Conservation (phyloP, 1,140 invertebrate genomes). For the Lucilia cuprina region DNA sequence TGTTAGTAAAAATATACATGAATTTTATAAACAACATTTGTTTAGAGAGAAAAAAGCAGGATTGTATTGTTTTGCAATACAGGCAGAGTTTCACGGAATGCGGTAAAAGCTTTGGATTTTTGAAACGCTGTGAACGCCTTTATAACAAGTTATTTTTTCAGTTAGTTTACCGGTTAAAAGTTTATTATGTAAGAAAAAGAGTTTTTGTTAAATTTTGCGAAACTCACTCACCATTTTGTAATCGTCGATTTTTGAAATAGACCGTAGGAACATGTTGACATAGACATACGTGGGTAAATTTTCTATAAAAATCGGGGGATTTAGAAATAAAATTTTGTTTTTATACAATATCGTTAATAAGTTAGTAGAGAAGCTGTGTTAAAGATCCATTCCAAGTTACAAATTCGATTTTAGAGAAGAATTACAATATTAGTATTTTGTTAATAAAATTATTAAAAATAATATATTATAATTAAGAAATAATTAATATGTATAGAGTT, state of each 20-base stretch:
- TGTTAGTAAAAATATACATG: neutral
- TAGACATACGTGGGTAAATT: constrained; percentile 80
- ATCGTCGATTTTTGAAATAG: constrained; percentile 98
- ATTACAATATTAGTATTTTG: neutral
- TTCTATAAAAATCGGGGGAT: constrained; percentile 58
- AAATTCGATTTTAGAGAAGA: too few species aligned
- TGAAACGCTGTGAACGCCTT: neutral
- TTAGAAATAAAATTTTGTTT: neutral
- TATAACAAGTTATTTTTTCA: too few species aligned
- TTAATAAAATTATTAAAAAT: neutral
- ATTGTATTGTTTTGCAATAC: neutral
- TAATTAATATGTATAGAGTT: too few species aligned
- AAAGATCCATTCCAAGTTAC: too few species aligned
- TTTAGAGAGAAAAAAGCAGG: neutral
- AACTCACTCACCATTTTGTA: constrained; percentile 94
- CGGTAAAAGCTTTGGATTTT: neutral
- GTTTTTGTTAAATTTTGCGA: constrained; percentile 35
- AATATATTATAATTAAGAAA: neutral
- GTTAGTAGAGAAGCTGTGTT: neutral
- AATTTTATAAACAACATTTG: neutral
- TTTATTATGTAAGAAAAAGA: neutral
- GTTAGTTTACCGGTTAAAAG: too few species aligned
- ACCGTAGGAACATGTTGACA: constrained; percentile 94
- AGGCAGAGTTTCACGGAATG: neutral
- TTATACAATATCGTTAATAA: neutral